These are phyloP conservation scores for Nannoperca australis DNA, from an alignment of 2,797 vertebrate species.

Conservation along the genomic window DNA sequence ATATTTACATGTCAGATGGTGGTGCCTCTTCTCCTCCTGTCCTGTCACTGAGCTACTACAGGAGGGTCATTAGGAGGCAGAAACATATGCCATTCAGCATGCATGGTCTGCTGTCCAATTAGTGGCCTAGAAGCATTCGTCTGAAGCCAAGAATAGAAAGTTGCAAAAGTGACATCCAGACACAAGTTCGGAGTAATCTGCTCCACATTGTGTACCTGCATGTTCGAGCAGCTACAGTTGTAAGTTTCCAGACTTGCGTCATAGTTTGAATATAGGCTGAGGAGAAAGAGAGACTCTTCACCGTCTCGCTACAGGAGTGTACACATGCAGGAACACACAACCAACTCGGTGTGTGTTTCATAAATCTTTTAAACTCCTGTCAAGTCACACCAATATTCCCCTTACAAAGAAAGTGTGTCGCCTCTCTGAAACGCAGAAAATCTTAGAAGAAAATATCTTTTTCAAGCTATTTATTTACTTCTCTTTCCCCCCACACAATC, in stretches of 20 bases:
- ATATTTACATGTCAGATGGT: conserved; percentile 70
- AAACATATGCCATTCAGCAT: conserved; percentile 78
- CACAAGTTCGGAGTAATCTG: conserved; percentile 41
- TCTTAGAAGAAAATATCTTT: conserved; percentile 72
- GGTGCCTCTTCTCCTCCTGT: conserved; percentile 45
- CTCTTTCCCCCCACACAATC: conserved; percentile 68
- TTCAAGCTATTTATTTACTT: conserved; percentile 76
- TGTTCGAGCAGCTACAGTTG: conserved; percentile 38
- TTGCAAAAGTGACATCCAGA: conserved; percentile 31
- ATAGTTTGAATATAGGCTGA: conserved; percentile 46
- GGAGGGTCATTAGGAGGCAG: conserved; percentile 78
- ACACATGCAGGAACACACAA: conserved; percentile 52
- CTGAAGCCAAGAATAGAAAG: conserved; percentile 63
- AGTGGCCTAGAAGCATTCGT: conserved; percentile 65
- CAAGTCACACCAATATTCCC: conserved; percentile 70
- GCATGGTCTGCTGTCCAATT: conserved; percentile 77
- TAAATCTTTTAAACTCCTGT: conserved; percentile 82
- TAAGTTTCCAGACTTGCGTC: conserved; percentile 44
- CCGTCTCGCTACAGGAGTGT: conserved; percentile 25
- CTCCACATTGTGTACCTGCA: conserved; percentile 48
- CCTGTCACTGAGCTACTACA: conserved; percentile 57
- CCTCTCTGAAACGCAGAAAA: conserved; percentile 63
- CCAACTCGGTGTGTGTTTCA: conserved; percentile 59
- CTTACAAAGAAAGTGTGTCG: conserved; percentile 72
- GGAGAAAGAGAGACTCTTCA: conserved; percentile 38